Evolutionary conservation across 2,888 invertebrate genomes (phyloP).

Genomic region (Sinodicranocentrus sp.): DNA sequence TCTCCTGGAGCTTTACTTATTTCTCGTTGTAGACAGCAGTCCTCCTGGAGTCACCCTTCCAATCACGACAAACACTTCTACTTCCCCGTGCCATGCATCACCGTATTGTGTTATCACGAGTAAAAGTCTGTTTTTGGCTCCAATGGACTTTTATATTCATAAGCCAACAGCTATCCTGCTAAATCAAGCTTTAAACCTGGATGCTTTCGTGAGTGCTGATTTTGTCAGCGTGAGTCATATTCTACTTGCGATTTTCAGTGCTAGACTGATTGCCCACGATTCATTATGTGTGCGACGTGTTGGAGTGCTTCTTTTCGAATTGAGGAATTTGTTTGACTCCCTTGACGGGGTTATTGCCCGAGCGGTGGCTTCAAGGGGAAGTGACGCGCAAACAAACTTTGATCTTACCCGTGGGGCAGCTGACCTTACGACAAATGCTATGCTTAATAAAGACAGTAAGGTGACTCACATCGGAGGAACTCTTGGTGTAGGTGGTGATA

Average conservation of each 20-base stretch:
- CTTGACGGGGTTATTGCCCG: constrained; percentile 93
- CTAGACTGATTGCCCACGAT: constrained; percentile 86
- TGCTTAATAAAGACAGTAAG: no score
- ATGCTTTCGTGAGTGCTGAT: constrained; percentile 86
- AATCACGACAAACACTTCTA: constrained; percentile 34
- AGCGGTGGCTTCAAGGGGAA: constrained; percentile 77
- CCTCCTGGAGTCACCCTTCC: constrained; percentile 49
- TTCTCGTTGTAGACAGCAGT: constrained; percentile 36
- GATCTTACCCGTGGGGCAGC: no score
- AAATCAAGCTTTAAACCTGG: constrained; percentile 84
- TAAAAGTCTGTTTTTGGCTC: constrained; percentile 90
- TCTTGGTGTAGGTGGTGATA: neutral
- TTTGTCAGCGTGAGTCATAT: constrained; percentile 90
- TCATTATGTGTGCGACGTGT: constrained; percentile 85
- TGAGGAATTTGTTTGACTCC: constrained; percentile 90
- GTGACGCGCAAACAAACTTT: neutral
- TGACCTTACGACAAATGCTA: no score
- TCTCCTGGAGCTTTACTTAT: constrained; percentile 48
- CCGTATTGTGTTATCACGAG: constrained; percentile 90
- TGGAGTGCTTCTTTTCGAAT: constrained; percentile 88
- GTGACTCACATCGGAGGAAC: constrained; percentile 74
- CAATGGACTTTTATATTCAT: constrained; percentile 90
- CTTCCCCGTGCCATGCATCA: constrained; percentile 80
- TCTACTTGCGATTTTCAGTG: constrained; percentile 86
- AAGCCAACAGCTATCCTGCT: constrained; percentile 88